A percentile compares a stretch with the other conserved stretches of the same genome.
These are phyloP conservation scores for Dinocampus coccinellae DNA, from an alignment of 2,888 invertebrate genomes.

Conservation along the genomic window DNA sequence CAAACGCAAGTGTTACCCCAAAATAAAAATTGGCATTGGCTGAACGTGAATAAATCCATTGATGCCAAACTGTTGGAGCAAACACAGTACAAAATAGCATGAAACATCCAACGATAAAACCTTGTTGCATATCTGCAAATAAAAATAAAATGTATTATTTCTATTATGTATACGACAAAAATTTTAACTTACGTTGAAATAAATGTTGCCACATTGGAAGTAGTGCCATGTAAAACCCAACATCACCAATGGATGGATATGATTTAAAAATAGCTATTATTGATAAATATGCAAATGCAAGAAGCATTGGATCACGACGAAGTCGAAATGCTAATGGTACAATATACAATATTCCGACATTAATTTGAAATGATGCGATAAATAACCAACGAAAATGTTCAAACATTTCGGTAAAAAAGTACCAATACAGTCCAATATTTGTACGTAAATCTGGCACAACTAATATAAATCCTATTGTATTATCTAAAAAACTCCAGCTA, in stretches of 20 bases:
- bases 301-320: constrained; percentile 82
- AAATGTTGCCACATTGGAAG: constrained; percentile 93
- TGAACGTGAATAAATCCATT: constrained; percentile 98
- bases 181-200: constrained; percentile 78
- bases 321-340: constrained; percentile 87
- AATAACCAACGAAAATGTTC: constrained; percentile 97
- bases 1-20: constrained; percentile 95
- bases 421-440: constrained; percentile 99
- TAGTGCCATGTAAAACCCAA: constrained; percentile 90
- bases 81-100: constrained; percentile 90
- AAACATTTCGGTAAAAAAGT: constrained; percentile 99
- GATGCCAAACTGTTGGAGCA: constrained; percentile 96
- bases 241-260: constrained; percentile 96
- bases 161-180: constrained; percentile 4
- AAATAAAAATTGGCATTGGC: constrained; percentile 99
- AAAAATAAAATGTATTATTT: neutral
- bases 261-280: constrained; percentile 94
- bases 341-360: constrained; percentile 91
- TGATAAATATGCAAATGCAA: constrained; percentile 84
- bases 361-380: constrained; percentile 96
- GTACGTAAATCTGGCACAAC: constrained; percentile 94
- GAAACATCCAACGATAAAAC: constrained; percentile 92
- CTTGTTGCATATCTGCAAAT: constrained; percentile 90
- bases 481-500: constrained; percentile 70
- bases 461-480: constrained; percentile 76